A percentile compares a stretch with the other conserved stretches of the same genome.
These are phyloP conservation scores for Helobdella robusta DNA, from an alignment of 2,888 invertebrate genomes.

Conservation along the genomic window DNA sequence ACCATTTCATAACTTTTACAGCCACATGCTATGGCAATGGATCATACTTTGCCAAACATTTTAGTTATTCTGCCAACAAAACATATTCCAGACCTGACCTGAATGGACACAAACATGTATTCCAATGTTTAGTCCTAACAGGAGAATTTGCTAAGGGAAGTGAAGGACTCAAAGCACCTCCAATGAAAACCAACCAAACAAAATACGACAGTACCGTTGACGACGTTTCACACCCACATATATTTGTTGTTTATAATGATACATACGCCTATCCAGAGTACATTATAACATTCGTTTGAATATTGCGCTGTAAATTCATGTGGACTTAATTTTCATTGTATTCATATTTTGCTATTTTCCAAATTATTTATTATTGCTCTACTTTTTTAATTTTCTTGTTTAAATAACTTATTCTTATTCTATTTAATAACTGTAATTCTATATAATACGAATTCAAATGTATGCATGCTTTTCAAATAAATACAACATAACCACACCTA, in stretches of 20 bases:
- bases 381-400: too few relatives aligned
- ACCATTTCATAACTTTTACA: too few relatives aligned
- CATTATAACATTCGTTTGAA: not conserved
- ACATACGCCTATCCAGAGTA: slow-evolving; percentile 8
- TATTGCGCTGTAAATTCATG: too few relatives aligned
- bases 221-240: not conserved
- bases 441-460: too few relatives aligned
- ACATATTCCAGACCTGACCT: not conserved
- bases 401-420: too few relatives aligned
- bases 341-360: too few relatives aligned
- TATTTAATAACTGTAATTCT: too few relatives aligned
- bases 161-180: not conserved
- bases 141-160: not conserved
- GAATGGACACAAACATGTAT: not conserved
- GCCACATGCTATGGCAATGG: not conserved
- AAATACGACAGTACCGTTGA: not conserved
- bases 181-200: not conserved
- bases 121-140: slow-evolving; percentile 7
- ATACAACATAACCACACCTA: too few relatives aligned
- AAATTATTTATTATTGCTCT: too few relatives aligned
- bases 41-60: slow-evolving; percentile 5
- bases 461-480: too few relatives aligned
- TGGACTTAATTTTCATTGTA: too few relatives aligned
- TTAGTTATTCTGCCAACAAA: slow-evolving; percentile 2
- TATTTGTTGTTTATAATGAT: slow-evolving; percentile 13